Evolutionary conservation across 2,113 vertebrate genomes (phyloP).

Genomic region (Raja brachyura): DNA sequence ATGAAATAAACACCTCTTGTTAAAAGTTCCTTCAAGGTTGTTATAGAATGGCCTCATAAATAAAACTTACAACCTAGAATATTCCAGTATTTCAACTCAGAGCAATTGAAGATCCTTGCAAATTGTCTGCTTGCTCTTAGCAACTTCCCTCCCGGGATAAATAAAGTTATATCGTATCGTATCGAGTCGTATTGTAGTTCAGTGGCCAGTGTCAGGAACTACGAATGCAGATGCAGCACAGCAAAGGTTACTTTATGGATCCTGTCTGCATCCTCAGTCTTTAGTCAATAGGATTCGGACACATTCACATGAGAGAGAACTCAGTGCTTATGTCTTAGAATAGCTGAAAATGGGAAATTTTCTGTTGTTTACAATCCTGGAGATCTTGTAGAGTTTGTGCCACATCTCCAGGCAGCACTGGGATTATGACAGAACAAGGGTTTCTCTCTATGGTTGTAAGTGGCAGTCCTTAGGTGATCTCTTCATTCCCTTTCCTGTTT

Average conservation of each 20-base stretch:
- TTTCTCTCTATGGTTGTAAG: background rate
- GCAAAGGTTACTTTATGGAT: background rate
- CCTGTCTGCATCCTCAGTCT: background rate
- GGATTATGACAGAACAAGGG: background rate
- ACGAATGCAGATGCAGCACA: background rate
- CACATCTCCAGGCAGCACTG: background rate
- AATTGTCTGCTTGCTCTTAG: background rate
- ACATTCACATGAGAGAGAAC: background rate
- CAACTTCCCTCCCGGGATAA: too few relatives aligned
- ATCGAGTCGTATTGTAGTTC: background rate
- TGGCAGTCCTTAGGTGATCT: background rate
- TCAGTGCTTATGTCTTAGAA: background rate
- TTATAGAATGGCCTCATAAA: background rate
- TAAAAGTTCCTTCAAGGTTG: background rate
- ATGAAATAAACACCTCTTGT: background rate
- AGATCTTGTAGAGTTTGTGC: background rate
- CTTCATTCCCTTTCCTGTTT: background rate
- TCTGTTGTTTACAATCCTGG: background rate
- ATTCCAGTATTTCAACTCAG: background rate
- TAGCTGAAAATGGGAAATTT: background rate
- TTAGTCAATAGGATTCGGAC: background rate
- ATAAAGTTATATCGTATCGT: too few relatives aligned
- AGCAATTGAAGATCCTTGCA: background rate
- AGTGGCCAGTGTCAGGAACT: background rate
- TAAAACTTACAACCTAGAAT: background rate